Percentiles rank a stretch among this genome's conserved stretches.
phyloP scores from a whole-genome alignment of 2,888 invertebrate species.

The Oligia strigilis region DNA sequence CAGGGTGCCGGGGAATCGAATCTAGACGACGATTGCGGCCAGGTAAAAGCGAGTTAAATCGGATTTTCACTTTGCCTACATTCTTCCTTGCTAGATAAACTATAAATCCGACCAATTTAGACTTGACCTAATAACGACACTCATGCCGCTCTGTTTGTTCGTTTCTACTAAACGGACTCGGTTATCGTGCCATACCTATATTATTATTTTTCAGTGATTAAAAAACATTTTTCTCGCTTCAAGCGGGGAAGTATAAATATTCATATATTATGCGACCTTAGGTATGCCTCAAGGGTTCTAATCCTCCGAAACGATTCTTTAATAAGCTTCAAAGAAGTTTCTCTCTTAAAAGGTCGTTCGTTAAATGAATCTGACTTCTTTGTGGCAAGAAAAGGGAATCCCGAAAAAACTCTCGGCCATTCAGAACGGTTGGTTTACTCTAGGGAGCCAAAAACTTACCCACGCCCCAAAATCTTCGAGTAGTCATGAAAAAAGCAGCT shows the following conservation, averaged over 20 bases:
- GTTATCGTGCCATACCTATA: not conserved
- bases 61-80: conserved; percentile 80
- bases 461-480: conserved; percentile 72
- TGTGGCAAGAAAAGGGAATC: conserved; percentile 83
- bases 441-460: conserved; percentile 82
- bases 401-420: conserved; percentile 81
- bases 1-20: conserved; percentile 83
- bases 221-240: conserved; percentile 16
- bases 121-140: conserved; percentile 44
- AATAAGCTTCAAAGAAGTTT: conserved; percentile 86
- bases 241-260: conserved; percentile 33
- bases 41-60: conserved; percentile 84
- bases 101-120: conserved; percentile 69
- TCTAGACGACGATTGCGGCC: conserved; percentile 86
- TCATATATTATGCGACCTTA: conserved; percentile 70
- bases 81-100: conserved; percentile 71
- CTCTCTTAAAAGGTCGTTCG: conserved; percentile 81
- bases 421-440: conserved; percentile 84
- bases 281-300: conserved; percentile 73
- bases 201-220: conserved; percentile 5
- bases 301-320: conserved; percentile 82
- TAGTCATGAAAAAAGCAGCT: conserved; percentile 76
- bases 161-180: not conserved
- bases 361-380: conserved; percentile 86
- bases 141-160: not conserved